These are phyloP conservation scores for Hippopotamyrus pictus DNA, from an alignment of 2,797 vertebrate genomes.

Conservation along the genomic window DNA sequence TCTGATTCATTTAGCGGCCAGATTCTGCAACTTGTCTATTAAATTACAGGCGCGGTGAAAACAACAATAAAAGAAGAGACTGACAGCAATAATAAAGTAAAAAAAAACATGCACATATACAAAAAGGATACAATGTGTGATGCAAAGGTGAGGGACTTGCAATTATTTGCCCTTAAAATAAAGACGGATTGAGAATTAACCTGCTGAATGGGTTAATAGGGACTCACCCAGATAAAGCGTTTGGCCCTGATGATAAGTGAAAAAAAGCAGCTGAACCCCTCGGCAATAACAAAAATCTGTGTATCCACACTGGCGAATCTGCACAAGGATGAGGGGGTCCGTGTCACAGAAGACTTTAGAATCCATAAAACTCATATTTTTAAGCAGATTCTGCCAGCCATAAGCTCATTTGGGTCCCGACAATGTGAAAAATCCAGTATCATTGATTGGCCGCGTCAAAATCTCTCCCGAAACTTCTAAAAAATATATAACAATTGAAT, in stretches of 20 bases:
- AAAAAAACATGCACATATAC: not conserved
- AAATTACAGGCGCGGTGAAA: not conserved
- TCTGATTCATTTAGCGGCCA: not conserved
- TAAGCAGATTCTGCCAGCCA: not conserved
- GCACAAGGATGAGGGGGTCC: not conserved
- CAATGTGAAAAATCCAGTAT: not conserved
- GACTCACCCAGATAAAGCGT: not conserved
- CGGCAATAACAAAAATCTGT: not conserved
- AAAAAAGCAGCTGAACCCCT: not conserved
- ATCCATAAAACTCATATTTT: slow-evolving; percentile 4
- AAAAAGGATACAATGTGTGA: not conserved
- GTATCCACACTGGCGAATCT: not conserved
- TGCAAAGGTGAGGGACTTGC: not conserved
- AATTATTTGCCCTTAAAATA: not conserved
- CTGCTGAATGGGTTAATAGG: not conserved
- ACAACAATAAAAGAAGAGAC: not conserved
- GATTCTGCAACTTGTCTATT: not conserved
- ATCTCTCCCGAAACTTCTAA: not conserved
- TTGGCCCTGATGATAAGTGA: not conserved
- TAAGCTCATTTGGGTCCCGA: not conserved
- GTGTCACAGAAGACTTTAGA: not conserved
- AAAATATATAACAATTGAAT: not conserved
- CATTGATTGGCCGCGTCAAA: not conserved
- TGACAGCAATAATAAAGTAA: not conserved
- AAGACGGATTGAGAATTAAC: not conserved